A percentile compares a stretch with the other conserved stretches of the same genome.
These are phyloP conservation scores for Acronicta leporina DNA, from an alignment of 2,888 invertebrate genomes.

Conservation along the genomic window DNA sequence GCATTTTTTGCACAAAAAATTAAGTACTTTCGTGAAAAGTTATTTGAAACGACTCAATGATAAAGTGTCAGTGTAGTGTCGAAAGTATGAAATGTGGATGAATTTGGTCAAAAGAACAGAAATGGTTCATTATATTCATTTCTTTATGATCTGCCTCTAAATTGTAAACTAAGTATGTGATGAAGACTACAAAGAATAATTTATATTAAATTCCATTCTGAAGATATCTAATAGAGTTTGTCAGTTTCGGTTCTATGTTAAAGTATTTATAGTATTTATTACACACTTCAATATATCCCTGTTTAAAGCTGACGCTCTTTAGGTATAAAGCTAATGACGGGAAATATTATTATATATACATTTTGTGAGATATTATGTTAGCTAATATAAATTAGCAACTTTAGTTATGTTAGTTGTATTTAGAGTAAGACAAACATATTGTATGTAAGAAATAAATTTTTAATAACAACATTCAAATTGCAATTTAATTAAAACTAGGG, in stretches of 20 bases:
- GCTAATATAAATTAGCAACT: conserved; percentile 83
- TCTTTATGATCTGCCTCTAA: conserved; percentile 79
- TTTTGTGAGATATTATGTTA: conserved; percentile 84
- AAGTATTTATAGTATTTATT: conserved; percentile 88
- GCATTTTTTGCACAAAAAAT: conserved; percentile 98
- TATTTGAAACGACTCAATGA: conserved; percentile 91
- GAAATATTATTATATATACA: conserved; percentile 77
- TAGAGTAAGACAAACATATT: conserved; percentile 85
- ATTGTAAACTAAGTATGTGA: conserved; percentile 79
- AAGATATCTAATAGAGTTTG: conserved; percentile 70
- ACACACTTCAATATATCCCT: conserved; percentile 73
- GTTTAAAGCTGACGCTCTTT: conserved; percentile 76
- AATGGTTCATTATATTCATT: conserved; percentile 50
- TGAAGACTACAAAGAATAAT: conserved; percentile 81
- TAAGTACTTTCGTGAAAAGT: conserved; percentile 95
- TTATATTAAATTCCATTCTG: conserved; percentile 70
- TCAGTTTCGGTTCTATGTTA: conserved; percentile 76
- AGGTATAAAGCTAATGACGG: conserved; percentile 70
- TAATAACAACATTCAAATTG: conserved; percentile 71
- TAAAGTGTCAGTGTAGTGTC: conserved; percentile 78
- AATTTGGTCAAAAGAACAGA: conserved; percentile 50
- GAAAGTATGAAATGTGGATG: conserved; percentile 53
- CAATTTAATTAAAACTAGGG: no score
- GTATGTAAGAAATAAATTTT: conserved; percentile 87
- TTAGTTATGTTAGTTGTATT: conserved; percentile 78